These are phyloP conservation scores for Chaetoderma sp. DNA, from an alignment of 2,888 invertebrate genomes.

Conservation along the genomic window DNA sequence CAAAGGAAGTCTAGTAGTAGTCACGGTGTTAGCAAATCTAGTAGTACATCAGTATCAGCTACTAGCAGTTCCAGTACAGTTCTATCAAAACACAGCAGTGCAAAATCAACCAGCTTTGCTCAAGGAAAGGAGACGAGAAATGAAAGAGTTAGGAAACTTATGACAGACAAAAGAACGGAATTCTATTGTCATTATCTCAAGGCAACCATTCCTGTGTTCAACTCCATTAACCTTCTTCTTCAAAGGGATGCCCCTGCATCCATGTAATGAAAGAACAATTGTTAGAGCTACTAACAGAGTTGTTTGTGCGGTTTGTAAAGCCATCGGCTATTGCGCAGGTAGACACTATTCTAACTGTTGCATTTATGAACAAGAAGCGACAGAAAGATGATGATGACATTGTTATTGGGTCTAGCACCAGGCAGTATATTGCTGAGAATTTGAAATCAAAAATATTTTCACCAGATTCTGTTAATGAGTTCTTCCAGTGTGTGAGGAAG, in stretches of 20 bases:
- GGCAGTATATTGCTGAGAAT: conserved; percentile 21
- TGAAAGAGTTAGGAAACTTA: too few relatives aligned
- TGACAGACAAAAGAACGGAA: too few relatives aligned
- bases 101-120: too few relatives aligned
- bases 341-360: conserved; percentile 1
- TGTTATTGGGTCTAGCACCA: conserved; percentile 12
- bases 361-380: conserved; percentile 6
- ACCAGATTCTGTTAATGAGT: conserved; percentile 27
- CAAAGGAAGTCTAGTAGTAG: too few relatives aligned
- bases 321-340: conserved; percentile 18
- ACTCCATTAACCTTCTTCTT: conserved; percentile 21
- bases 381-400: neutral
- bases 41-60: too few relatives aligned
- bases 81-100: too few relatives aligned
- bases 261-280: conserved; percentile 23
- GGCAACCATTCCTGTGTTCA: conserved; percentile 26
- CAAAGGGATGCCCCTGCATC: conserved; percentile 30
- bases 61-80: too few relatives aligned
- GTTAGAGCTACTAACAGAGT: conserved; percentile 6
- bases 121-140: too few relatives aligned
- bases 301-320: conserved; percentile 22
- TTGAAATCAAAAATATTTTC: conserved; percentile 25
- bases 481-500: conserved; percentile 13
- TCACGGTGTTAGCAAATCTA: too few relatives aligned
- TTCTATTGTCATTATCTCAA: conserved; percentile 29